phyloP scores from a whole-genome alignment of 2,888 invertebrate genomes.

The Coremacera marginata region DNA sequence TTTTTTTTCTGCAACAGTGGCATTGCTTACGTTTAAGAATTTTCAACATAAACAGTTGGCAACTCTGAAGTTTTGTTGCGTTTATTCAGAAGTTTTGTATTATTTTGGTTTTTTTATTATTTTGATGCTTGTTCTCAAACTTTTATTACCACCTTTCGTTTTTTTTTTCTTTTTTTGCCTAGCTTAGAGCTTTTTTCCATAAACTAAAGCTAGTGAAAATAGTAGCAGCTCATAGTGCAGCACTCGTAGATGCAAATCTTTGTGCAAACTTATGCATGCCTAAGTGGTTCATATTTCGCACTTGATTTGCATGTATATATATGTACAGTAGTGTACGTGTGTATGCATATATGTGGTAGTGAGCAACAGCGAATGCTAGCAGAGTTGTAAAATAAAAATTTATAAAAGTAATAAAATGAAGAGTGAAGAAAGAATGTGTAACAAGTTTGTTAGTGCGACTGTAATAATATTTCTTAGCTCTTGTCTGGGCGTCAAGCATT shows the following conservation, averaged over 20 bases:
- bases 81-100: background rate
- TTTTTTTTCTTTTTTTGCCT: background rate
- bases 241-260: slow-evolving; percentile 54
- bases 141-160: slow-evolving; percentile 12
- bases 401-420: too few species aligned
- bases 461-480: too few species aligned
- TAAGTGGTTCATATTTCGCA: slow-evolving; percentile 51
- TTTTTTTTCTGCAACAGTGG: background rate
- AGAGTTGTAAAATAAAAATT: too few species aligned
- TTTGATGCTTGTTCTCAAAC: background rate
- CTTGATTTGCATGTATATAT: slow-evolving; percentile 48
- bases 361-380: background rate
- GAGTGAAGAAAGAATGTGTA: too few species aligned
- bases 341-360: background rate
- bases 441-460: too few species aligned
- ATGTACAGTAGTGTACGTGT: background rate
- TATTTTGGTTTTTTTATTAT: background rate
- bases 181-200: background rate
- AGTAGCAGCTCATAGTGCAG: slow-evolving; percentile 24
- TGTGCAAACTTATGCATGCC: slow-evolving; percentile 51
- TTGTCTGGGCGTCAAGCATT: too few species aligned
- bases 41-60: slow-evolving; percentile 8
- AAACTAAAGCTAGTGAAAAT: slow-evolving; percentile 19
- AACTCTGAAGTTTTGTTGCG: slow-evolving; percentile 17
- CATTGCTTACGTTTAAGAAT: slow-evolving; percentile 18